Conservation (phyloP, 2,888 invertebrate species). For the Metallyticus violacea region DNA sequence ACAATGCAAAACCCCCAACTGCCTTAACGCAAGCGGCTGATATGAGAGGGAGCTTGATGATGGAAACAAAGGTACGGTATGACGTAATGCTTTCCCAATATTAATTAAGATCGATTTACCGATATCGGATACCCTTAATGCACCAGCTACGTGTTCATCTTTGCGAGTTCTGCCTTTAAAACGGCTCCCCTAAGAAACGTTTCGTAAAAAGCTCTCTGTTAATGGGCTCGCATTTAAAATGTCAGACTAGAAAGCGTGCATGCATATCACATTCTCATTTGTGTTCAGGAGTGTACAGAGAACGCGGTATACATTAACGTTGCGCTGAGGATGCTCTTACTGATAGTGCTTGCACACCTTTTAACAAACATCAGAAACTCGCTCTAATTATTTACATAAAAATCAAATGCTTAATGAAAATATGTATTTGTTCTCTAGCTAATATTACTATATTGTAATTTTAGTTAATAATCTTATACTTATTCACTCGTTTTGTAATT, state of each 20-base stretch:
- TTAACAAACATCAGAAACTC: too few species aligned
- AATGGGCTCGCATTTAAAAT: background rate
- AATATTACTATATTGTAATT: too few species aligned
- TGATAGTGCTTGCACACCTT: too few species aligned
- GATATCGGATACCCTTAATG: background rate
- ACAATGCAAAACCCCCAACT: background rate
- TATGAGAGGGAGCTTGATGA: background rate
- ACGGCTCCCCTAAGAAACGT: background rate
- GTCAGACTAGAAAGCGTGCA: background rate
- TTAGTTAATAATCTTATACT: too few species aligned
- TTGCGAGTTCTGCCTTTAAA: background rate
- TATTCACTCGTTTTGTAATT: too few species aligned
- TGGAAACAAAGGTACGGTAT: background rate
- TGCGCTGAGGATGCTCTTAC: too few species aligned
- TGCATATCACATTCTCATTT: too few species aligned
- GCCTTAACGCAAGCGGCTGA: background rate
- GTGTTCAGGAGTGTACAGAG: too few species aligned
- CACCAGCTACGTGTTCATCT: background rate
- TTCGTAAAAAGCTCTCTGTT: background rate
- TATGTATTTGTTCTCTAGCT: too few species aligned
- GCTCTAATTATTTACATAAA: too few species aligned
- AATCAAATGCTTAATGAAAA: too few species aligned
- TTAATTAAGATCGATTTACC: background rate
- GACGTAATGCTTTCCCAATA: background rate
- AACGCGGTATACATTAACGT: too few species aligned